phyloP scores from a whole-genome alignment of 2,888 invertebrate species.

The Subacronicta megacephala region DNA sequence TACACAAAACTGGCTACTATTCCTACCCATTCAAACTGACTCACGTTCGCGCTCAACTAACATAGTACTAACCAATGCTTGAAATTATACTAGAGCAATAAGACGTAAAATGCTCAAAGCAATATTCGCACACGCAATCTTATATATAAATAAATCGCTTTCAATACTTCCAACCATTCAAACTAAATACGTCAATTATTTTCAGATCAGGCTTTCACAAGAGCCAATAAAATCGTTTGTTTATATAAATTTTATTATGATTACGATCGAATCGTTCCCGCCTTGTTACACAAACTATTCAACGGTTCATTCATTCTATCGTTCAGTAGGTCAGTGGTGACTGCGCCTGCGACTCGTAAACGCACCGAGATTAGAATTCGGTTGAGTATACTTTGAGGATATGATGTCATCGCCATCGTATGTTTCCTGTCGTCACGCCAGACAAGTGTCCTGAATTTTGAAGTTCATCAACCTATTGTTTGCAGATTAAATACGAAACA shows the following conservation, averaged over 20 bases:
- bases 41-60: not conserved
- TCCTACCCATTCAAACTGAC: not conserved
- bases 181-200: constrained; percentile 22
- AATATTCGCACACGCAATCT: constrained; percentile 6
- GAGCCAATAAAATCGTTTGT: constrained; percentile 30
- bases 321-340: constrained; percentile 42
- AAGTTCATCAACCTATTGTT: constrained; percentile 13
- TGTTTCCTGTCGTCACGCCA: constrained; percentile 17
- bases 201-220: constrained; percentile 24
- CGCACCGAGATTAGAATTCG: constrained; percentile 37
- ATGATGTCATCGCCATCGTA: constrained; percentile 44
- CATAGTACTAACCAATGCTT: constrained; percentile 3
- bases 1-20: not conserved
- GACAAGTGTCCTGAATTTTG: constrained; percentile 7
- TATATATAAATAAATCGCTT: constrained; percentile 21
- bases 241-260: constrained; percentile 42
- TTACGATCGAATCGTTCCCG: constrained; percentile 27
- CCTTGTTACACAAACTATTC: constrained; percentile 41
- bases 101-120: constrained; percentile 5
- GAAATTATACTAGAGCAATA: constrained; percentile 18
- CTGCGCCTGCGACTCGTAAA: constrained; percentile 41
- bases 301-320: constrained; percentile 30
- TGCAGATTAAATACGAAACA: constrained; percentile 1
- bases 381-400: constrained; percentile 26
- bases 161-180: constrained; percentile 13